A percentile compares a stretch with the other conserved stretches of the same genome.
Evolutionary conservation across 1,140 invertebrate genomes (phyloP).

Genomic region (Orchestia grillus): DNA sequence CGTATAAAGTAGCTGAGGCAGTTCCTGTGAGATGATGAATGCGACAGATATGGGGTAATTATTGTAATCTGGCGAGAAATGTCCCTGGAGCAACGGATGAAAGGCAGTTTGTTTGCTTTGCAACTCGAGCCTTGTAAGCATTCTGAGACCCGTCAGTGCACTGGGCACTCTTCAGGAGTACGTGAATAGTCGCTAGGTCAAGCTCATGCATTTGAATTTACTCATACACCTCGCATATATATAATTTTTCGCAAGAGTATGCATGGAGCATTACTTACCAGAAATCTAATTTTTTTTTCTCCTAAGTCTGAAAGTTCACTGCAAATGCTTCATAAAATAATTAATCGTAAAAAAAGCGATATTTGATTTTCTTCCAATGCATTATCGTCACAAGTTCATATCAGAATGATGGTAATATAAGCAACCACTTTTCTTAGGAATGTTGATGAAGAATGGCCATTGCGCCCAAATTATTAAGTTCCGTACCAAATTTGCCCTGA

Average conservation of each 20-base stretch:
- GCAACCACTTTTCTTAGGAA: not conserved
- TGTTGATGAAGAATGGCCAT: not conserved
- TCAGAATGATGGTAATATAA: no score
- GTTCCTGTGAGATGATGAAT: constrained; percentile 50
- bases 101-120: not conserved
- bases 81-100: constrained; percentile 22
- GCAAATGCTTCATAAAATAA: no score
- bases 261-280: not conserved
- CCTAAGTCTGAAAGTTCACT: no score
- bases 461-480: not conserved
- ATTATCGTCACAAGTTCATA: no score
- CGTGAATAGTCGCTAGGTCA: not conserved
- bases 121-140: not conserved
- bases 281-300: not conserved
- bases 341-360: no score
- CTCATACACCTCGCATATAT: not conserved
- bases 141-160: not conserved
- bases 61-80: constrained; percentile 52
- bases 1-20: constrained; percentile 51
- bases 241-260: not conserved
- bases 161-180: not conserved
- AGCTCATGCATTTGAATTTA: not conserved
- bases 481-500: not conserved
- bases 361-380: no score
- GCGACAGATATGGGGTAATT: constrained; percentile 56